Evolutionary conservation across 1,140 invertebrate genomes (phyloP).

Genomic region (Ladona fulva): DNA sequence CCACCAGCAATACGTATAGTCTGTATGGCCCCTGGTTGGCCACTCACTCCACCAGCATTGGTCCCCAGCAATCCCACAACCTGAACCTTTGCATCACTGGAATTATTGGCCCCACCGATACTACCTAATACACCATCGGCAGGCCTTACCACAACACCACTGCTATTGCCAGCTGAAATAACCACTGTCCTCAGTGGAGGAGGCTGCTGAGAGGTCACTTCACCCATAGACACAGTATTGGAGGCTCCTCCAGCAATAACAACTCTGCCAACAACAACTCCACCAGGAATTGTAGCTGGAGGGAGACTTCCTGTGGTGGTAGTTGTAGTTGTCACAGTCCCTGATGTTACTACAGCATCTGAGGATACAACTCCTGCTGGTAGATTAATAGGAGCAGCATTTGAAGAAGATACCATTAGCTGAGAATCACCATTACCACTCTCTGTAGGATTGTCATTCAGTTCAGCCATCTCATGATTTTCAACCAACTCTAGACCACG

Average conservation of each 20-base stretch:
- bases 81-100: neutral
- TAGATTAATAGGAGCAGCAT: neutral
- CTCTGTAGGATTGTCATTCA: neutral
- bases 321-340: constrained; percentile 18
- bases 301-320: constrained; percentile 19
- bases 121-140: neutral
- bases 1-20: neutral
- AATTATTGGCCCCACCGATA: neutral
- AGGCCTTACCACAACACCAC: neutral
- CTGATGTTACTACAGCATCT: neutral
- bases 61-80: neutral
- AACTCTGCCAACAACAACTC: neutral
- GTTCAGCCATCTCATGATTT: constrained; percentile 41
- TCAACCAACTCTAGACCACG: constrained; percentile 52
- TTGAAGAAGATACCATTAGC: neutral
- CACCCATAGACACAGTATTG: neutral
- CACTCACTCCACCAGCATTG: neutral
- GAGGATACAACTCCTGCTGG: neutral
- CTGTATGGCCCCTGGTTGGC: neutral
- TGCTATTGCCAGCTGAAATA: neutral
- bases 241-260: neutral
- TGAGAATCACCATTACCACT: neutral
- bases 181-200: neutral
- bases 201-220: neutral
- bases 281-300: constrained; percentile 11